A percentile compares a stretch with the other conserved stretches of the same genome.
Conservation (phyloP, 2,797 vertebrate species). For the Mycteria americana region DNA sequence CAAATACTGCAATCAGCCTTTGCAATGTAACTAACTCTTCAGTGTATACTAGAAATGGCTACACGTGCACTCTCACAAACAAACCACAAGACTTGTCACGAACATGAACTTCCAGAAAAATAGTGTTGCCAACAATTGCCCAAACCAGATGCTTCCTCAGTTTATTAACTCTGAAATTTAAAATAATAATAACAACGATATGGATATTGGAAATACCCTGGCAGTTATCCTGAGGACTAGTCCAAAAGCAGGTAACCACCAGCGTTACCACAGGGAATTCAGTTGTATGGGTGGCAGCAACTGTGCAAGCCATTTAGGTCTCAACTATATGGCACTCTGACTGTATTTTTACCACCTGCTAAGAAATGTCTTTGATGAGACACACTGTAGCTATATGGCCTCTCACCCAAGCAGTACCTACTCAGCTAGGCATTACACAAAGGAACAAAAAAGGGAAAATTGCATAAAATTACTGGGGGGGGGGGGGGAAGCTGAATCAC, state of each 20-base stretch:
- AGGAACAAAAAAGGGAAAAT: not conserved
- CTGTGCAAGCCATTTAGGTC: not conserved
- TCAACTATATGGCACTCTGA: not conserved
- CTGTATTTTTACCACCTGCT: not conserved
- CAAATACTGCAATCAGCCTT: not conserved
- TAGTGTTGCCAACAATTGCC: not conserved
- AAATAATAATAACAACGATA: not conserved
- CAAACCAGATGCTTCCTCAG: not conserved
- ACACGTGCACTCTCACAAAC: not conserved
- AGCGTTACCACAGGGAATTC: not conserved
- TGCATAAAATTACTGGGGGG: slow-evolving; percentile 41
- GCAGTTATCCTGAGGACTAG: not conserved
- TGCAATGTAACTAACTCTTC: not conserved
- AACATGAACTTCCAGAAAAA: not conserved
- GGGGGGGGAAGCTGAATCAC: too few relatives aligned
- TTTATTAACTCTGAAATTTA: not conserved
- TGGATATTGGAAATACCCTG: not conserved
- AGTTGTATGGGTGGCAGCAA: not conserved
- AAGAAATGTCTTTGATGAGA: not conserved
- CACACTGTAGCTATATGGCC: not conserved
- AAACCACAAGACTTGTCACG: not conserved
- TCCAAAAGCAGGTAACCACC: not conserved
- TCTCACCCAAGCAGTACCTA: not conserved
- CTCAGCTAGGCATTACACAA: not conserved
- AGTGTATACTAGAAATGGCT: not conserved